Percentiles rank a stretch among this genome's conserved stretches.
Evolutionary conservation across 2,797 vertebrate species (phyloP).

Genomic region (Sebastes diaconus): DNA sequence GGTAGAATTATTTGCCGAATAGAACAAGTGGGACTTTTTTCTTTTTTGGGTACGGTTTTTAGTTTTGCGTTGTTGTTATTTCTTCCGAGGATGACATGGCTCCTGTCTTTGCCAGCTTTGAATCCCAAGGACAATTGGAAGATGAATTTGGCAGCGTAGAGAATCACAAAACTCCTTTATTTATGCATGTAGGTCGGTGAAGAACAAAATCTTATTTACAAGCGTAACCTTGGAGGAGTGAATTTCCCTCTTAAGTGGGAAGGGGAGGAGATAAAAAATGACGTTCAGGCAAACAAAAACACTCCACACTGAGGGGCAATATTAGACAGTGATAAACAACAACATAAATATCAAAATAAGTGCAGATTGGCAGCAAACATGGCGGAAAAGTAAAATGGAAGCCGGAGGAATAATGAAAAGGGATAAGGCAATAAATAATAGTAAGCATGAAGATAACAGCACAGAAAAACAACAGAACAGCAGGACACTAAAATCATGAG

Average conservation of each 20-base stretch:
- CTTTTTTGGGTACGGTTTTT: background rate
- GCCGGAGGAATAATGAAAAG: conserved; percentile 28
- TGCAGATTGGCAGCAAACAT: conserved; percentile 20
- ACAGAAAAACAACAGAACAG: conserved; percentile 28
- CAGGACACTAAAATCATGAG: conserved; percentile 19
- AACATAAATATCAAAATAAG: conserved; percentile 37
- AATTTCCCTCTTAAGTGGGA: conserved; percentile 28
- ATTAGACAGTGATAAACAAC: conserved; percentile 46
- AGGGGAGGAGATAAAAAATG: conserved; percentile 29
- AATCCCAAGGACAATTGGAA: conserved; percentile 45
- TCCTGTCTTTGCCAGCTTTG: conserved; percentile 18
- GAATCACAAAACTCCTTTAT: conserved; percentile 48
- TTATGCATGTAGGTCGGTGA: conserved; percentile 49
- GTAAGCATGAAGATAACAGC: background rate
- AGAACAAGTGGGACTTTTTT: background rate
- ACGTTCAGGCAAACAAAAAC: conserved; percentile 28
- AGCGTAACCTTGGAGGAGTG: conserved; percentile 54
- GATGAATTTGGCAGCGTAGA: background rate
- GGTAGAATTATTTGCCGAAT: conserved; percentile 13
- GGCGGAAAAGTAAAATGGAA: conserved; percentile 18
- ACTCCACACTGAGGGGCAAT: conserved; percentile 13
- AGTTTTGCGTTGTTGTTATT: conserved; percentile 7
- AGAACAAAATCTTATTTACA: conserved; percentile 52
- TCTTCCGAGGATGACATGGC: background rate
- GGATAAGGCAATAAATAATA: conserved; percentile 41